Conservation (phyloP, 2,113 vertebrate species). For the Alligator mississippiensis region DNA sequence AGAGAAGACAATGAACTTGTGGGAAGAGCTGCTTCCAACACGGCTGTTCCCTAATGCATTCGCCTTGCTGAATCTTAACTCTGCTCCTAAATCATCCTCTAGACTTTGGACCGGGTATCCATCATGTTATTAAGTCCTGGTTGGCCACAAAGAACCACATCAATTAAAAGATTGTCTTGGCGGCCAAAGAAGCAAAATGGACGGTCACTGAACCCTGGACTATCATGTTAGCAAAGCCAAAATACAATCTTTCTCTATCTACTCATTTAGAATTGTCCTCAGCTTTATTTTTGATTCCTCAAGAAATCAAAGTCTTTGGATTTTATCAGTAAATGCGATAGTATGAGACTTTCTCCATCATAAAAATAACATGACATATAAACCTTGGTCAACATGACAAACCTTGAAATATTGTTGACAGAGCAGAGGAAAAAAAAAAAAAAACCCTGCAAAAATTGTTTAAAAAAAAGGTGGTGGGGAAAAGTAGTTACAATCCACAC, state of each 20-base stretch:
- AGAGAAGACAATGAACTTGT: too few relatives aligned
- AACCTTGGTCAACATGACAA: not conserved
- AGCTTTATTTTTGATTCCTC: not conserved
- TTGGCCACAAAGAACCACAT: not conserved
- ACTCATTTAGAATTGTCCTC: not conserved
- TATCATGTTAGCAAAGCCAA: constrained; percentile 3
- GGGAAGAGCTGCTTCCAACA: not conserved
- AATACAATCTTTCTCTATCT: not conserved
- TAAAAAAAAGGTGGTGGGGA: not conserved
- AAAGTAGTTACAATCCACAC: not conserved
- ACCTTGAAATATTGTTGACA: accelerated
- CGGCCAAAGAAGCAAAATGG: not conserved
- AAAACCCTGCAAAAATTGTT: not conserved
- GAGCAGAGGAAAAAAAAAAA: accelerated
- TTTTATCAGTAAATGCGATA: not conserved
- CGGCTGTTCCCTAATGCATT: not conserved
- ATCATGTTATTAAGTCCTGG: constrained; percentile 15
- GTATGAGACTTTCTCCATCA: accelerated
- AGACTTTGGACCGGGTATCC: not conserved
- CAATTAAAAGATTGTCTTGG: constrained; percentile 13
- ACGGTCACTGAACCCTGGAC: not conserved
- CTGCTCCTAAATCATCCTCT: not conserved
- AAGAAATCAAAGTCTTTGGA: not conserved
- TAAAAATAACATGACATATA: not conserved
- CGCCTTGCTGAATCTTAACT: not conserved